Percentiles rank a stretch among this genome's conserved stretches.
These are phyloP conservation scores for Sprattus sprattus DNA, from an alignment of 2,113 vertebrate genomes.

Conservation along the genomic window DNA sequence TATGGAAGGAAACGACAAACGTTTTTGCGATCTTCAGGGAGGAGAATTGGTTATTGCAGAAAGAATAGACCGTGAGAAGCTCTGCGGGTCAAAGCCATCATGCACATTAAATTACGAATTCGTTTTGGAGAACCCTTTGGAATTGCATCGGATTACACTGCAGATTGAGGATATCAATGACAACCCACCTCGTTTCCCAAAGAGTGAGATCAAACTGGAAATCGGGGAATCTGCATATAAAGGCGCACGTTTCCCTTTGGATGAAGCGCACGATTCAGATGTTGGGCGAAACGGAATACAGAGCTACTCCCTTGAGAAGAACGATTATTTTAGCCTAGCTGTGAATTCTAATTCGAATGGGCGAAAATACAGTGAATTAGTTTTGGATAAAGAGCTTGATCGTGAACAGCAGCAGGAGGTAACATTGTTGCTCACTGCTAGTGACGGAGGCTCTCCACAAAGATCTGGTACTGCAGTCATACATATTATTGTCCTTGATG, in stretches of 20 bases:
- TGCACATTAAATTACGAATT: conserved; percentile 46
- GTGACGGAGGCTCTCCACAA: conserved; percentile 33
- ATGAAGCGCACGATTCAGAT: conserved; percentile 62
- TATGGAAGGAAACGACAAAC: conserved; percentile 45
- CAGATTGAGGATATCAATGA: conserved; percentile 72
- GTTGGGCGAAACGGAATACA: conserved; percentile 57
- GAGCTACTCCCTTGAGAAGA: conserved; percentile 47
- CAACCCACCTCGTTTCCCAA: conserved; percentile 59
- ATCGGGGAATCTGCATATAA: conserved; percentile 57
- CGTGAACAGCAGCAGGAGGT: conserved; percentile 27
- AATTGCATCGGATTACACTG: conserved; percentile 49
- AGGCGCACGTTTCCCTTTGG: conserved; percentile 56
- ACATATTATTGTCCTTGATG: no score
- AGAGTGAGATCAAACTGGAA: conserved; percentile 47
- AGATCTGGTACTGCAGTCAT: conserved; percentile 36
- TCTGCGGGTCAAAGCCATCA: conserved; percentile 21
- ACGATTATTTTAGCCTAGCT: conserved; percentile 53
- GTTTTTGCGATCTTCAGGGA: conserved; percentile 71
- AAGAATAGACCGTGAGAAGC: conserved; percentile 65
- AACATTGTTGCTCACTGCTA: conserved; percentile 8
- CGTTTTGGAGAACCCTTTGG: conserved; percentile 39
- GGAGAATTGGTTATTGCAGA: conserved; percentile 69
- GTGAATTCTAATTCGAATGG: conserved; percentile 45
- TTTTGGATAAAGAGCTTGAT: conserved; percentile 12
- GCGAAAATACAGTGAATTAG: conserved; percentile 43